Base-by-base conservation (phyloP, 2,888 invertebrate genomes). In the Noctuana brunneofusca region DNA sequence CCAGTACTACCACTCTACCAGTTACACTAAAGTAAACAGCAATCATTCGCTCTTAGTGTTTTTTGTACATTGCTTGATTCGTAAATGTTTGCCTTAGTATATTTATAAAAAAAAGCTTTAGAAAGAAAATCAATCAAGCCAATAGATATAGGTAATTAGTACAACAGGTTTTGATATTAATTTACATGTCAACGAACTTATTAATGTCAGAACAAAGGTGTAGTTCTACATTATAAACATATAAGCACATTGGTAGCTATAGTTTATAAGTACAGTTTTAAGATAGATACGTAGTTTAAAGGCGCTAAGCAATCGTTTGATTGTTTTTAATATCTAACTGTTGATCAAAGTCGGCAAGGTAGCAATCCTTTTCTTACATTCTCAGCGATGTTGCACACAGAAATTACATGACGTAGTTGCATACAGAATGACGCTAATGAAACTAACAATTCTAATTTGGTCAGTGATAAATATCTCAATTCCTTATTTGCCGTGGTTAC, bases 41-140 rank as follows among this genome's bases (percentile, higher is more conserved):
- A 55, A 14, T 43, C 27, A 2, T 43, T 58, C 53, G 53, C 12
- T 58, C 63, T 54, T 22, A 57, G 41, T 55, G 32, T 58, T 57
- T 63, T 63, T 55, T 43, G 9, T 49, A 38, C 35, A 56, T 59
- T 41, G 46, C 65, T 27, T 50, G 50, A 43, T 52, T 11, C 27
- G 48, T 53, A 16, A 12, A 18, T 35, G 2, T 32, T n/a, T 49
- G 8, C 8, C 22, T 35, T 16, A 8, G 3, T 41, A 16, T 16
- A 1, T 41, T 1, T 41, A 35, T 35, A 6, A 6, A 38, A 38
- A 38, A 14, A 14, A n/a, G n/a, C n/a, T n/a, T n/a, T n/a, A n/a
- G 6, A 14, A 14, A 38, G 38, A 38, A 38, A 14, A 38, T 14
- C 14, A 14, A 38, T 38, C 38, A 38, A 38, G 12, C 6, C 0